Evolutionary conservation across 2,797 vertebrate genomes (phyloP).

Genomic region (Leptodactylus fallax): DNA sequence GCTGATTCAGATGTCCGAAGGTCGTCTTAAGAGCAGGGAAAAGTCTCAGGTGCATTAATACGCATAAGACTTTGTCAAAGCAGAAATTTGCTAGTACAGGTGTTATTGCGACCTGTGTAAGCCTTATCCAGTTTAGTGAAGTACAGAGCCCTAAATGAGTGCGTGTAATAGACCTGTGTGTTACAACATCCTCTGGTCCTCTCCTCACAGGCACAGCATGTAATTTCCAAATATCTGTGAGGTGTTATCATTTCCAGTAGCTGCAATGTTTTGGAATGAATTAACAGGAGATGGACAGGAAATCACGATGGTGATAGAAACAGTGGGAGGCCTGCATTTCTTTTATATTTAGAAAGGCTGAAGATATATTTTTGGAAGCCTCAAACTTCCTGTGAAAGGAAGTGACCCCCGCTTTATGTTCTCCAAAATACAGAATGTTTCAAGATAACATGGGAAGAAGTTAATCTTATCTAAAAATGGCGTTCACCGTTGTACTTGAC

Average conservation of each 20-base stretch:
- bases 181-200: not conserved
- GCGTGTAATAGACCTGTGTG: no score
- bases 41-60: no score
- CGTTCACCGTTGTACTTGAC: no score
- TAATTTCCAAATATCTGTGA: not conserved
- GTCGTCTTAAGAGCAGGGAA: no score
- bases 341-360: conserved; percentile 11
- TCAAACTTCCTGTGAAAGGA: conserved; percentile 21
- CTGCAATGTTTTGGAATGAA: not conserved
- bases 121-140: no score
- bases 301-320: not conserved
- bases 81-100: no score
- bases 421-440: not conserved
- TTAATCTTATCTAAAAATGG: not conserved
- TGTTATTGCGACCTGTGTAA: no score
- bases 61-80: no score
- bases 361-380: not conserved
- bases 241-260: not conserved
- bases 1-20: no score
- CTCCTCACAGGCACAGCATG: not conserved
- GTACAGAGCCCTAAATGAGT: no score
- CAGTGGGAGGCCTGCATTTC: not conserved
- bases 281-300: not conserved
- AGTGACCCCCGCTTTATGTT: conserved; percentile 1
- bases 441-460: not conserved